Conservation (phyloP, 1,140 invertebrate genomes). For the Chrysomallon squamiferum region DNA sequence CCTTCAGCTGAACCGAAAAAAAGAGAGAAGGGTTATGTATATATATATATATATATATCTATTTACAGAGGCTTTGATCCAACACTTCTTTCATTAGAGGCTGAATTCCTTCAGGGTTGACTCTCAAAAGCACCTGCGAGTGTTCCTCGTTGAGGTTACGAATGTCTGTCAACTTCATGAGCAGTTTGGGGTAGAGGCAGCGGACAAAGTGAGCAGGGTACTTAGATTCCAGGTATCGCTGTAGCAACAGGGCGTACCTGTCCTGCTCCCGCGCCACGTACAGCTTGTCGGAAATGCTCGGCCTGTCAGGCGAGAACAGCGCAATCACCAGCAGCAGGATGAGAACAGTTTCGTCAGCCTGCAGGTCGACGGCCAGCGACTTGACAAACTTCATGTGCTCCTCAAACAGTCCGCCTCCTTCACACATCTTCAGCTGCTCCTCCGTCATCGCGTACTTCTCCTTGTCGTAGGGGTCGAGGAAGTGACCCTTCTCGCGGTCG, state of each 20-base stretch:
- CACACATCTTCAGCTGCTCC: conserved; percentile 55
- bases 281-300: conserved; percentile 59
- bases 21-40: no score
- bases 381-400: conserved; percentile 67
- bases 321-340: conserved; percentile 66
- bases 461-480: conserved; percentile 60
- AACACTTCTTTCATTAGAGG: conserved; percentile 64
- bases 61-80: conserved; percentile 47
- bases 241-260: conserved; percentile 65
- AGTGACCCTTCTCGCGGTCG: conserved; percentile 62
- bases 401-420: conserved; percentile 60
- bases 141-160: conserved; percentile 68
- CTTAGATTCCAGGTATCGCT: conserved; percentile 65
- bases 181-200: conserved; percentile 65
- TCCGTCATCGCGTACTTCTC: conserved; percentile 58
- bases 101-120: conserved; percentile 63
- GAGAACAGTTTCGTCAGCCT: conserved; percentile 65
- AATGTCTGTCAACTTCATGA: conserved; percentile 68
- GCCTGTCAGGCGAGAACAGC: conserved; percentile 66
- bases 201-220: conserved; percentile 58
- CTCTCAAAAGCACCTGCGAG: conserved; percentile 65
- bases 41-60: no score
- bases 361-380: conserved; percentile 60
- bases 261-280: conserved; percentile 64
- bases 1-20: no score